Base-by-base conservation (phyloP, 2,797 vertebrate species). In the Melanotaenia boesemani region DNA sequence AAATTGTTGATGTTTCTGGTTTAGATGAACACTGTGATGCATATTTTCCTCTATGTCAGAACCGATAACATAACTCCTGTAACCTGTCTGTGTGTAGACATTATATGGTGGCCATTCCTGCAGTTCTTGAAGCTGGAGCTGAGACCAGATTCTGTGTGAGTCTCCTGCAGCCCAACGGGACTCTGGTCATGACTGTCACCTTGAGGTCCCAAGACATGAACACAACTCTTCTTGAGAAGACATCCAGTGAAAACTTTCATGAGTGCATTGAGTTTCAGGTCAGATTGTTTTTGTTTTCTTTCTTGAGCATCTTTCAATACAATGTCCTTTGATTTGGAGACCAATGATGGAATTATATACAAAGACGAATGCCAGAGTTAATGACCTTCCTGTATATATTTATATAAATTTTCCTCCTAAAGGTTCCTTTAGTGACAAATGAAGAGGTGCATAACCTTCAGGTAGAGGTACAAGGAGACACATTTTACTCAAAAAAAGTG, bases 401-500 rank as follows among this genome's bases (percentile, higher is more conserved):
- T 20, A 13, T 6, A 24, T 57, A 26, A 50, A n/a, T 0, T 5
- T 69, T 1, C 63, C 2, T 72, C 22, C 64, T 15, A 26, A 60
- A 95, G 94, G 82, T 65, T 74, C 93, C 94, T 57, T 1, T 2
- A 9, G 81, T 85, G 30, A 0, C 60, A 20, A 0, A 41, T 1
- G 30, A 86, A 4, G 22, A 46, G 13, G 62, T 89, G 15, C 59
- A 64, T 15, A n/a, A 3, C 2, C 68, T 95, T 0, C 73, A 77
- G 70, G 93, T 97, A 48, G 78, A 55, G 2, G 87, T 96, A 46
- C 88, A 63, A 63, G 96, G 96, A 2, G 0, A 60, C 5, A 92
- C 85, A 0, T 92, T 96, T 61, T 69, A 86, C 22, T 95, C 96
- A 59, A 91, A 6, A 20, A 93, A 91, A 48, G 83, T 82, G 39